Evolutionary conservation across 1,140 invertebrate genomes (phyloP).

Genomic region (Latrodectus geometricus): DNA sequence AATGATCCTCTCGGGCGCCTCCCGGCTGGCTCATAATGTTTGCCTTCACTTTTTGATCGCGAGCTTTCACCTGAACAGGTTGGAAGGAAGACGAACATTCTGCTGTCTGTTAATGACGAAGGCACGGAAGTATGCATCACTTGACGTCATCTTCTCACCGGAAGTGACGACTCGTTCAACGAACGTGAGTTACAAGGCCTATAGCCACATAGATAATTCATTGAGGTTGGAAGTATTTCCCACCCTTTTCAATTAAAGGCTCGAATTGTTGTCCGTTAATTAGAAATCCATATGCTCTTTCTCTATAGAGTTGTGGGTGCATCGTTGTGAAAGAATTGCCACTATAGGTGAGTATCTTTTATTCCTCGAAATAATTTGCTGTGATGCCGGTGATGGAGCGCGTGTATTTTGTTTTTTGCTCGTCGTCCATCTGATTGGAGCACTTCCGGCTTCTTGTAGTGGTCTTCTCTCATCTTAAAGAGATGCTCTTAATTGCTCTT

Average conservation of each 20-base stretch:
- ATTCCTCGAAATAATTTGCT: no score
- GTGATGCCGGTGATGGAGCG: no score
- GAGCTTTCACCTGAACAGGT: slow-evolving; percentile 5
- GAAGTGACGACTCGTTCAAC: slow-evolving; percentile 34
- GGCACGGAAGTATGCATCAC: slow-evolving; percentile 51
- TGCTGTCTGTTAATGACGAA: slow-evolving; percentile 32
- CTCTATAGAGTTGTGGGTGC: no score
- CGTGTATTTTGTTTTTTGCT: no score
- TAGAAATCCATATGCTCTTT: neutral
- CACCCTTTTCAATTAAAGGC: neutral
- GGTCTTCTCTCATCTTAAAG: no score
- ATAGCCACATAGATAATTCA: neutral
- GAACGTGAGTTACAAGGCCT: neutral
- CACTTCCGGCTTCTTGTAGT: no score
- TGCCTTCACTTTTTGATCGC: slow-evolving; percentile 6
- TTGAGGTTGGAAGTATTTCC: slow-evolving; percentile 3
- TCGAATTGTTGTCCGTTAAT: neutral
- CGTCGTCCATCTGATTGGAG: no score
- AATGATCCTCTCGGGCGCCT: no score
- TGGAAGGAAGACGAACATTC: neutral
- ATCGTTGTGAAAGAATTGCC: no score
- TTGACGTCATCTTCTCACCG: slow-evolving; percentile 49
- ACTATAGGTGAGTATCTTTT: no score
- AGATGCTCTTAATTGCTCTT: no score
- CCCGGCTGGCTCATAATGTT: neutral